A percentile compares a stretch with the other conserved stretches of the same genome.
Conservation (phyloP, 30 jellyfish, hydroid and myxozoan species). For the Aurelia sp. region DNA sequence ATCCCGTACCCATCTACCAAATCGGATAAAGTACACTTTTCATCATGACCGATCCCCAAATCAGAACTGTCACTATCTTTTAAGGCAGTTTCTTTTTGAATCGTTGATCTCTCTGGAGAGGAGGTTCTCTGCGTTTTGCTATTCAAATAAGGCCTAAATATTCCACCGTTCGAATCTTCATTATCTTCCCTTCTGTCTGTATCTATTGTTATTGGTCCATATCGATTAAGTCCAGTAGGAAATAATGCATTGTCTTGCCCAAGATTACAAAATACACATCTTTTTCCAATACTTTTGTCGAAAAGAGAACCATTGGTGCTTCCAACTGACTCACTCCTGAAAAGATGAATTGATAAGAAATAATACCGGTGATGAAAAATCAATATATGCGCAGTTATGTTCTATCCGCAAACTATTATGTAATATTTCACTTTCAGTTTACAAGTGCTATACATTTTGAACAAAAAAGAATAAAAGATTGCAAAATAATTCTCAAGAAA, state of each 20-base stretch:
- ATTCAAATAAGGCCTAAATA: constrained; percentile 83
- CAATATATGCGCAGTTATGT: not conserved
- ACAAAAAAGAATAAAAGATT: not conserved
- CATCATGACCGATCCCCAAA: constrained; percentile 66
- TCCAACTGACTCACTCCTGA: constrained; percentile 46
- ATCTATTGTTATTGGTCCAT: constrained; percentile 70
- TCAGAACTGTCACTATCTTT: constrained; percentile 20
- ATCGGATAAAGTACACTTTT: constrained; percentile 32
- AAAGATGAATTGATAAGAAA: not conserved
- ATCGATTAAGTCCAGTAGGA: constrained; percentile 69
- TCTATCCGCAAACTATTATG: no score
- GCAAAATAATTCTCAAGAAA: no score
- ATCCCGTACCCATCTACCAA: constrained; percentile 71
- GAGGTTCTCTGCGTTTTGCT: constrained; percentile 21
- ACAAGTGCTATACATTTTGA: not conserved
- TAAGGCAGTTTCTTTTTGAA: constrained; percentile 36
- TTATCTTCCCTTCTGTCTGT: constrained; percentile 22
- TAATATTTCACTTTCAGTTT: no score
- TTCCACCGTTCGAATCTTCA: constrained; percentile 60
- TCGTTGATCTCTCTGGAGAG: constrained; percentile 22
- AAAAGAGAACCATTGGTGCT: constrained; percentile 6
- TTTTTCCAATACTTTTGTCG: constrained; percentile 41
- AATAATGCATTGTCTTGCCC: constrained; percentile 61
- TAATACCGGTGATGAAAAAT: not conserved
- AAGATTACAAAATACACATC: constrained; percentile 80